Base-by-base conservation (phyloP, 1,140 invertebrate genomes). In the Triops cancriformis region DNA sequence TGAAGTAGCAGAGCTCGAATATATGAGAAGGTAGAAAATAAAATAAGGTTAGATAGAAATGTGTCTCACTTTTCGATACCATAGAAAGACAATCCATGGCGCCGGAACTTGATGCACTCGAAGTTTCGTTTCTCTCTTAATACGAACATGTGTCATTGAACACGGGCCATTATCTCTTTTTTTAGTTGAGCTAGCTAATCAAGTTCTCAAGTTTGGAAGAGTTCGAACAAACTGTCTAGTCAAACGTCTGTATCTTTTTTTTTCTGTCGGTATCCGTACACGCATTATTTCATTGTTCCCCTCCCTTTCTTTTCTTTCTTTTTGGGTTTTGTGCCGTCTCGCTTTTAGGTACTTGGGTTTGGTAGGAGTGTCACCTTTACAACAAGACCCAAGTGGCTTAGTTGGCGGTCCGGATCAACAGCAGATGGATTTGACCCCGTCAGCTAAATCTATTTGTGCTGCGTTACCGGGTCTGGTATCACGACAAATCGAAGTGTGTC, bases 261-360 rank as follows among this genome's bases (percentile, higher is more conserved):
- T 64, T 64, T 64, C 14, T 64, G 2, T 37, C 31, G 31, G 31
- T 37, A 37, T 37, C 31, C 7, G 31, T 37, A 37, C 5, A n/a
- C n/a, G n/a, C n/a, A n/a, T n/a, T n/a, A n/a, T n/a, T n/a, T n/a
- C n/a, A 6, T 64, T 72, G 14, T 72, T 72, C 28, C 23, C 28
- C 11, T 76, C n/a, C n/a, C 26, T 72, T 64, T 37, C 72, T 76
- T 4, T 10, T 76, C 72, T 72, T 11, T 26, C 72, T 75, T 78
- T 42, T 31, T n/a, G 31, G n/a, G 41, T 78, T 73, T 77, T 23
- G 9, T 77, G n/a, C n/a, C 26, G 64, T 78, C 76, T 73, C 77
- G 23, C 6, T 79, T 80, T 45, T 82, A 88, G 88, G 87, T 88
- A 88, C 81, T 82, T 88, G 76, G 88, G 88, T 0, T 82, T 88